Conservation (phyloP, 2,888 invertebrate genomes). For the Cephus pulcher region DNA sequence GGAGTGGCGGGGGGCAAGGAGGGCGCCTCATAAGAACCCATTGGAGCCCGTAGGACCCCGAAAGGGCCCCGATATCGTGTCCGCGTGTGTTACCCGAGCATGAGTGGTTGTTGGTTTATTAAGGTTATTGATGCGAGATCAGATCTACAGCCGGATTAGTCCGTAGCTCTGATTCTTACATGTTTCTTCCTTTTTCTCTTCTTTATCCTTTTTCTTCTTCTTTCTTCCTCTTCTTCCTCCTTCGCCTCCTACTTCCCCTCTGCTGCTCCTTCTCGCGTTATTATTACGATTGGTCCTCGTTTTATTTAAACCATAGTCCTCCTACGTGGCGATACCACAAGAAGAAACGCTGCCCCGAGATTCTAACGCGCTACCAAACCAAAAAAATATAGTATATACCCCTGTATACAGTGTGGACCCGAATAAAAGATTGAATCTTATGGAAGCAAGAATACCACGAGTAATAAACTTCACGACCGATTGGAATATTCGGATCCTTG, state of each 20-base stretch:
- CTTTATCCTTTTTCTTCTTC: conserved; percentile 23
- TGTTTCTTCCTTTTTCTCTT: conserved; percentile 29
- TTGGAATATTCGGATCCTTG: too few relatives aligned
- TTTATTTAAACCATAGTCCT: not conserved
- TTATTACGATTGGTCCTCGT: conserved; percentile 5
- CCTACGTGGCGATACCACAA: not conserved
- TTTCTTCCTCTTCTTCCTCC: not conserved
- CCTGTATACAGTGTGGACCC: too few relatives aligned
- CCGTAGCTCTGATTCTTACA: conserved; percentile 39
- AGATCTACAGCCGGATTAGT: conserved; percentile 57
- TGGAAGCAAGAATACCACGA: too few relatives aligned
- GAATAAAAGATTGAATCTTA: too few relatives aligned
- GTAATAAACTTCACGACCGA: too few relatives aligned
- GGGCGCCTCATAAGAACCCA: conserved; percentile 17
- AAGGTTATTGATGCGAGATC: conserved; percentile 60
- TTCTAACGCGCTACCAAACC: too few relatives aligned
- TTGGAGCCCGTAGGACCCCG: not conserved
- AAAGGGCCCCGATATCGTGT: conserved; percentile 29
- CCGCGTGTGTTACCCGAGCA: conserved; percentile 37
- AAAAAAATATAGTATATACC: too few relatives aligned
- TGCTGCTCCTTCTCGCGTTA: not conserved
- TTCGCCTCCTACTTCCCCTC: conserved; percentile 7
- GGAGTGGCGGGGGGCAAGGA: conserved; percentile 20
- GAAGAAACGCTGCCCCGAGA: not conserved
- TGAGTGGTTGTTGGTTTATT: conserved; percentile 58